Conservation (phyloP, 1,140 invertebrate genomes). For the Drosophila lowei region DNA sequence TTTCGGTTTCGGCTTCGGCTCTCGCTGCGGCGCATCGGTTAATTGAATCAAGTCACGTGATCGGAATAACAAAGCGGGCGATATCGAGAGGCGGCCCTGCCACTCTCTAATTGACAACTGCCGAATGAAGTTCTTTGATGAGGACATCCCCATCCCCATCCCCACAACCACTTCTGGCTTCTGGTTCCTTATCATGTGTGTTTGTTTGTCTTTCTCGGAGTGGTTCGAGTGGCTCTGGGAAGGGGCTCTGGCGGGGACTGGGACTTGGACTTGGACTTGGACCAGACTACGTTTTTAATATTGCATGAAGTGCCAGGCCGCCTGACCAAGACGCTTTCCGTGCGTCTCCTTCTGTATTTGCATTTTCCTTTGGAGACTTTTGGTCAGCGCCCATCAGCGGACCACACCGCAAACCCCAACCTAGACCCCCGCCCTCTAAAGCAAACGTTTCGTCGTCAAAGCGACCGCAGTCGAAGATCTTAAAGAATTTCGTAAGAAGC, state of each 20-base stretch:
- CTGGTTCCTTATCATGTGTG: conserved; percentile 8
- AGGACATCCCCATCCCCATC: neutral
- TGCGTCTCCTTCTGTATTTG: conserved; percentile 62
- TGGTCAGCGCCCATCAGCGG: conserved; percentile 41
- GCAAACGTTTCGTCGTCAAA: conserved; percentile 65
- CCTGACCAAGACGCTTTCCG: conserved; percentile 28
- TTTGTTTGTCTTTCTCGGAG: conserved; percentile 19
- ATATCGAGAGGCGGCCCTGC: conserved; percentile 35
- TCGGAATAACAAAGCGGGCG: conserved; percentile 73
- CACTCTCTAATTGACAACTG: conserved; percentile 52
- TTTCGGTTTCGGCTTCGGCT: conserved; percentile 43
- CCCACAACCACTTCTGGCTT: too few species aligned
- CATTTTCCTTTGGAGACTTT: conserved; percentile 27
- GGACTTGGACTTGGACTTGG: conserved; percentile 48
- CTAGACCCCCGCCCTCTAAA: neutral
- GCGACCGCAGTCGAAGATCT: conserved; percentile 81
- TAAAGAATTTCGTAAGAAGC: conserved; percentile 79
- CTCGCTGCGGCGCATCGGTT: conserved; percentile 63
- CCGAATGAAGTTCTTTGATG: conserved; percentile 45
- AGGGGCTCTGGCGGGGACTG: conserved; percentile 11
- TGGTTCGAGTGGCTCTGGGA: neutral
- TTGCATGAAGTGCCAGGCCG: conserved; percentile 55
- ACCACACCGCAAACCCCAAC: neutral
- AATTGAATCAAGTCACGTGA: conserved; percentile 83
- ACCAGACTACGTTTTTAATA: conserved; percentile 63